A percentile compares a stretch with the other conserved stretches of the same genome.
Evolutionary conservation across 2,888 invertebrate species (phyloP).

Genomic region (Escarpia spicata): DNA sequence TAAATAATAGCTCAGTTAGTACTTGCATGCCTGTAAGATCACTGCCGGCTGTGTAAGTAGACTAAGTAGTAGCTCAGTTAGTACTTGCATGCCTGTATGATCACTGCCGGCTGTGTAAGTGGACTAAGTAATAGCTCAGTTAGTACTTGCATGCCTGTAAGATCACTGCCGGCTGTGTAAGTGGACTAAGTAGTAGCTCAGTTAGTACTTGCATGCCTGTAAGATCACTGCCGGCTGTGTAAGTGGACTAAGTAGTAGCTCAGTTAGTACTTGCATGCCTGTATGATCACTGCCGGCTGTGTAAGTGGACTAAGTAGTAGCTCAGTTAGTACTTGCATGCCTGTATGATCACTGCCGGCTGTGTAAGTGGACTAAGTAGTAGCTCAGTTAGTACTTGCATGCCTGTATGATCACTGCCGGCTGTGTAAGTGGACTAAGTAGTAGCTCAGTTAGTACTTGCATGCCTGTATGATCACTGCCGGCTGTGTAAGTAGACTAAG

Average conservation of each 20-base stretch:
- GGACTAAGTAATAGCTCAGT: conserved; percentile 71
- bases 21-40: conserved; percentile 97
- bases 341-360: conserved; percentile 91
- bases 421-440: conserved; percentile 56
- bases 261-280: not conserved
- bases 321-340: conserved; percentile 97
- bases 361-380: conserved; percentile 64
- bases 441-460: not conserved
- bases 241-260: conserved; percentile 58
- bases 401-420: conserved; percentile 96
- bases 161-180: conserved; percentile 80
- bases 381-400: conserved; percentile 92
- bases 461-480: not conserved
- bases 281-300: not conserved
- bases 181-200: conserved; percentile 70
- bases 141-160: conserved; percentile 98
- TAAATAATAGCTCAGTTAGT: conserved; percentile 78
- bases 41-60: conserved; percentile 75
- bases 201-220: conserved; percentile 96
- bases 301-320: not conserved
- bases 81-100: not conserved
- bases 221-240: conserved; percentile 86
- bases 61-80: conserved; percentile 46
- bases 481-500: not conserved
- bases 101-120: not conserved